These are phyloP conservation scores for Zaprionus capensis DNA, from an alignment of 1,140 invertebrate genomes.

Conservation along the genomic window DNA sequence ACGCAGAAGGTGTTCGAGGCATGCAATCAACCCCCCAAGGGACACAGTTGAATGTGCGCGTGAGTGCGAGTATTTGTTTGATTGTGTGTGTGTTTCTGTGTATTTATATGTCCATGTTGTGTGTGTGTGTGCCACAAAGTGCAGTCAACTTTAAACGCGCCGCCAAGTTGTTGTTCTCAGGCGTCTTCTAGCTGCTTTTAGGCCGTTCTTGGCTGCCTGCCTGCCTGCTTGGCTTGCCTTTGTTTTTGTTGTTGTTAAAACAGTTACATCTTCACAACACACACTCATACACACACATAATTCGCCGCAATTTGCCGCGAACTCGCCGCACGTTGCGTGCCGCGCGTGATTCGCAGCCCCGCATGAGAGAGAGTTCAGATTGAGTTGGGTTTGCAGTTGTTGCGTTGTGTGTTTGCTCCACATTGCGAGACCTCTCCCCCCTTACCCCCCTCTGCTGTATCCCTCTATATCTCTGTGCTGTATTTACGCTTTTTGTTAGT, in stretches of 20 bases:
- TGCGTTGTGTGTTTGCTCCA: conserved; percentile 4
- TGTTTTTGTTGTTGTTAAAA: neutral
- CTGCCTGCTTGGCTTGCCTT: neutral
- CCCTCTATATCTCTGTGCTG: neutral
- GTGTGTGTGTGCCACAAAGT: conserved; percentile 33
- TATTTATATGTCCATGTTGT: neutral
- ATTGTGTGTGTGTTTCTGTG: conserved; percentile 1
- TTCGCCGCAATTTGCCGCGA: conserved; percentile 9
- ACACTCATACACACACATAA: neutral
- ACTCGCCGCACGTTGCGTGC: conserved; percentile 43
- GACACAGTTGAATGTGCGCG: conserved; percentile 20
- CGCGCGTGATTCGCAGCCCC: conserved; percentile 3
- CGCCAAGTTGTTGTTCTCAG: conserved; percentile 1
- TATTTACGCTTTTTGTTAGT: conserved; percentile 52
- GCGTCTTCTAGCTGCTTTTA: neutral
- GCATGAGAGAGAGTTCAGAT: neutral
- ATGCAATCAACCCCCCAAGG: conserved; percentile 31
- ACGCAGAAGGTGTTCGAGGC: conserved; percentile 29
- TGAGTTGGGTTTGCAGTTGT: conserved; percentile 23
- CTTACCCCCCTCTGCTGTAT: neutral
- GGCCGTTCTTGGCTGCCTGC: conserved; percentile 18
- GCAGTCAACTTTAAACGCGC: conserved; percentile 38
- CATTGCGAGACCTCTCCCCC: neutral
- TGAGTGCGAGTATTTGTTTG: neutral
- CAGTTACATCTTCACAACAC: conserved; percentile 19